Conservation (phyloP, 2,888 invertebrate genomes). For the Melitaea athalia region DNA sequence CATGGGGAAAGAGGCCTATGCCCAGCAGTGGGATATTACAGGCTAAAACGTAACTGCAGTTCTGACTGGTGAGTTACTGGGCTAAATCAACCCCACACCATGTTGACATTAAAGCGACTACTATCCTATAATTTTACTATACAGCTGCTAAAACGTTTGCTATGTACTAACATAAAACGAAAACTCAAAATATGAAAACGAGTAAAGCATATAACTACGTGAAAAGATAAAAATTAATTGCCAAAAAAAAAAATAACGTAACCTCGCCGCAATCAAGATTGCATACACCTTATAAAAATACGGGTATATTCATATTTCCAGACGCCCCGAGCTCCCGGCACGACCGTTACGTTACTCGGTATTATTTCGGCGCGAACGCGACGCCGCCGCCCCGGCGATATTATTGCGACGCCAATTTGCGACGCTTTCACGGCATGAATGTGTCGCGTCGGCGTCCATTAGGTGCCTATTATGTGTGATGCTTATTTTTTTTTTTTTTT, state of each 20-base stretch:
- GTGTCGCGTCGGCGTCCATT: conserved; percentile 68
- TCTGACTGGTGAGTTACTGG: no score
- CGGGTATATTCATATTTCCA: conserved; percentile 8
- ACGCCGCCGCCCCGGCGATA: conserved; percentile 49
- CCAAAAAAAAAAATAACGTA: conserved; percentile 5
- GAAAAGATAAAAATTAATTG: conserved; percentile 10
- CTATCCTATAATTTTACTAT: no score
- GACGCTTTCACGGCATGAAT: conserved; percentile 61
- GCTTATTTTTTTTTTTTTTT: conserved; percentile 44
- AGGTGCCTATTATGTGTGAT: conserved; percentile 74
- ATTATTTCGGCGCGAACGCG: conserved; percentile 49
- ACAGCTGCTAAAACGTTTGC: no score
- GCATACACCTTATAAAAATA: not conserved
- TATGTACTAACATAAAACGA: not conserved
- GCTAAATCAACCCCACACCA: no score
- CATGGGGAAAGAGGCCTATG: no score
- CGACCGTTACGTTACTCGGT: conserved; percentile 38
- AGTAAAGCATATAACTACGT: not conserved
- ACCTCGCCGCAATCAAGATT: not conserved
- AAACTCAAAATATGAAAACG: not conserved
- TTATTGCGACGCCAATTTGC: conserved; percentile 45
- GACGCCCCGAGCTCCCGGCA: conserved; percentile 24
- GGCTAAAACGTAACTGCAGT: no score
- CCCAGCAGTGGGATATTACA: no score
- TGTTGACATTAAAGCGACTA: no score